Evolutionary conservation across 2,888 invertebrate genomes (phyloP), one percentile per base, ranked within the genome.

Genomic region (Phyllotreta cruciferae): DNA sequence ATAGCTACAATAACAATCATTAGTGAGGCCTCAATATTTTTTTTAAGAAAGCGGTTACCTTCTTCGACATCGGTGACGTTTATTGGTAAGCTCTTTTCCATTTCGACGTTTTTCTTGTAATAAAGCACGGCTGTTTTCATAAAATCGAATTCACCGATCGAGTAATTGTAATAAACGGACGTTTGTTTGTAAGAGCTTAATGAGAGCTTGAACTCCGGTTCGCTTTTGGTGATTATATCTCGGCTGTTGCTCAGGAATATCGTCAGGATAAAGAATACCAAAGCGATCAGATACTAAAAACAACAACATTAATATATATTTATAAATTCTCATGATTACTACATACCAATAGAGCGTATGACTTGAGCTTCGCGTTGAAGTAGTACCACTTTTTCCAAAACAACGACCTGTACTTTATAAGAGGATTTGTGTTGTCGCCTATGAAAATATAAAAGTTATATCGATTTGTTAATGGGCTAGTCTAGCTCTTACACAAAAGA

Each of bases 1-100:
- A 86, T 76, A 11, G 76, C 84, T 84, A 60, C 56, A 70, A 68
- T 9, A 66, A 60, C 8, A 38, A 38, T 58, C 50, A 5, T n/a
- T n/a, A n/a, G n/a, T n/a, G n/a, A n/a, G n/a, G n/a, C n/a, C n/a
- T n/a, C n/a, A n/a, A n/a, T n/a, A n/a, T n/a, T n/a, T n/a, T n/a
- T n/a, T n/a, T n/a, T n/a, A n/a, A n/a, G n/a, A n/a, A n/a, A n/a
- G n/a, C n/a, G n/a, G n/a, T n/a, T n/a, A n/a, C 71, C 67, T 57
- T 65, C 39, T 60, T 67, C 58, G 62, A 71, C 70, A 49, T 73
- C 66, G 6, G 44, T 24, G 8, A 67, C 74, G 11, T 71, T 54
- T 10, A 64, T 34, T 14, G 73, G 58, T 36, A 56, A 45, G 39
- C 75, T 73, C n/a, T 65, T 65, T 60, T 77, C 70, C 8, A 50